phyloP scores from a whole-genome alignment of 1,140 invertebrate genomes.

The Drosophila baimaii region DNA sequence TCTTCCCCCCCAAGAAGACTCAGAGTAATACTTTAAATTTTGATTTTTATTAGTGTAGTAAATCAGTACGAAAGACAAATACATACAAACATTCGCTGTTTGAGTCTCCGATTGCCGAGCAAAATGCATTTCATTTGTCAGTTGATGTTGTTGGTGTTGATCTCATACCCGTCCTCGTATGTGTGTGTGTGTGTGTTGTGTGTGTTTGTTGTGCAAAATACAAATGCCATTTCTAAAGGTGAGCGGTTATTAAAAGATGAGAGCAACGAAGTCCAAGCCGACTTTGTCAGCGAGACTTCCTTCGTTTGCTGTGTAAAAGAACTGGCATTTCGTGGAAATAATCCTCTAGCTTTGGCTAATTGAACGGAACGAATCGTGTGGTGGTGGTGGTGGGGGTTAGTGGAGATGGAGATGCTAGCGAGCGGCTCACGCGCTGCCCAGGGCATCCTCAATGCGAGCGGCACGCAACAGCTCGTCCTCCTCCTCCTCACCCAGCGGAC shows the following conservation, averaged over 20 bases:
- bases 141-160: too few species aligned
- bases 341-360: constrained; percentile 33
- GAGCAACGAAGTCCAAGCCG: neutral
- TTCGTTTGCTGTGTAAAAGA: neutral
- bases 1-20: neutral
- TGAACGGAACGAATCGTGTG: constrained; percentile 8
- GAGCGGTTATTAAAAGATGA: neutral
- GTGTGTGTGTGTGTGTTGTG: neutral
- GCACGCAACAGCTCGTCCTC: constrained; percentile 13
- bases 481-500: neutral
- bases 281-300: constrained; percentile 29
- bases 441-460: constrained; percentile 43
- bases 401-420: neutral
- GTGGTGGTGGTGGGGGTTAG: constrained; percentile 4
- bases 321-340: constrained; percentile 5
- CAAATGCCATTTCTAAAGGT: neutral
- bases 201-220: neutral
- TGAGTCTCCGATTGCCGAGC: constrained; percentile 1
- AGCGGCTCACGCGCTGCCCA: constrained; percentile 41
- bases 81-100: constrained; percentile 8
- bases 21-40: constrained; percentile 12
- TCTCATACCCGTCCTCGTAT: too few species aligned
- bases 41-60: constrained; percentile 36
- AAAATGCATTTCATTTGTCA: constrained; percentile 40
- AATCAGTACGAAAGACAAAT: constrained; percentile 31